phyloP scores from a whole-genome alignment of 2,797 vertebrate genomes.

The Acanthurus tractus region DNA sequence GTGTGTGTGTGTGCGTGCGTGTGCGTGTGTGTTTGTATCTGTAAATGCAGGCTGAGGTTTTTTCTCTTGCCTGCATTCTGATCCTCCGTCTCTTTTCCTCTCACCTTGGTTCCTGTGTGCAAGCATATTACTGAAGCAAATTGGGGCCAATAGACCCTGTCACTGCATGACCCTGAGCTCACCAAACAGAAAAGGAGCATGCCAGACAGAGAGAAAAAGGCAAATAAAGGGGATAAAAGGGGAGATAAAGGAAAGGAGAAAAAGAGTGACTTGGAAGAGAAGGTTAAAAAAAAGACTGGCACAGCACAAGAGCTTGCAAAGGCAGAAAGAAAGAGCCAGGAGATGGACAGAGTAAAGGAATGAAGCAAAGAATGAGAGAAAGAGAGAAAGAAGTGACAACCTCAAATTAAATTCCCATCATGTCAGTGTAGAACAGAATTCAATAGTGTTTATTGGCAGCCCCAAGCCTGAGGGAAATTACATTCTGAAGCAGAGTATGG shows the following conservation, averaged over 20 bases:
- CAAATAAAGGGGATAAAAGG: conserved; percentile 58
- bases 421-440: conserved; percentile 89
- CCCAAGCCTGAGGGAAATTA: conserved; percentile 86
- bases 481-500: conserved; percentile 85
- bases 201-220: conserved; percentile 39
- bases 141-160: conserved; percentile 80
- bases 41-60: conserved; percentile 40
- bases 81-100: conserved; percentile 40
- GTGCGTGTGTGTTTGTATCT: conserved; percentile 5
- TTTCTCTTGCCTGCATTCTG: conserved; percentile 41
- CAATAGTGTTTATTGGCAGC: conserved; percentile 88
- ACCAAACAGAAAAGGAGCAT: conserved; percentile 63
- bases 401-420: conserved; percentile 90
- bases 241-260: conserved; percentile 40
- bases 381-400: conserved; percentile 82
- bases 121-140: conserved; percentile 77
- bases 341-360: conserved; percentile 54
- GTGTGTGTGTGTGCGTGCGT: conserved; percentile 8
- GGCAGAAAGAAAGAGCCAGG: conserved; percentile 18
- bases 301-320: conserved; percentile 13
- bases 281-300: neutral
- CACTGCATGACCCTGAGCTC: conserved; percentile 70
- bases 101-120: conserved; percentile 63
- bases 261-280: conserved; percentile 10
- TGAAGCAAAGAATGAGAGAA: conserved; percentile 53